These are phyloP conservation scores for Anableps anableps DNA, from an alignment of 2,797 vertebrate species.

Conservation along the genomic window DNA sequence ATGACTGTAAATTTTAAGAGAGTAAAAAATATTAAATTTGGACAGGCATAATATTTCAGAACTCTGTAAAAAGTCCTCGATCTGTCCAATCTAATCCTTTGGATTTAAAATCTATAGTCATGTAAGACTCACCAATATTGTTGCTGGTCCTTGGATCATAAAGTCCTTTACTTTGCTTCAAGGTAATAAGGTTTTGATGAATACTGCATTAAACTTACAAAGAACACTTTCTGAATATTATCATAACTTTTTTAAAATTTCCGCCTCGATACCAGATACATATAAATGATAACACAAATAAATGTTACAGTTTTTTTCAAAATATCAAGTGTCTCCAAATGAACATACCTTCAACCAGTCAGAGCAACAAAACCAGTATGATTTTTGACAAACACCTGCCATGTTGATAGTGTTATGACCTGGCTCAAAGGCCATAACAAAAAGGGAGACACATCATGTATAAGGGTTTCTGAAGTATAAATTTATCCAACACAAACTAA, in stretches of 20 bases:
- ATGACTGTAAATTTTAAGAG: not conserved
- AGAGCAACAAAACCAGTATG: not conserved
- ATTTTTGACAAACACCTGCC: not conserved
- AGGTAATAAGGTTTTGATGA: not conserved
- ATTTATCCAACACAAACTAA: no score
- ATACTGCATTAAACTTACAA: not conserved
- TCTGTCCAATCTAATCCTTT: not conserved
- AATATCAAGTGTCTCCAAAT: not conserved
- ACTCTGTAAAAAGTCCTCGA: not conserved
- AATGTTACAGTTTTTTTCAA: no score
- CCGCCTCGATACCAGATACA: no score
- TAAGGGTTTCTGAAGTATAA: no score
- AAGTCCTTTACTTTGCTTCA: not conserved
- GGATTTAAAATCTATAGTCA: not conserved
- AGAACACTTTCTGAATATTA: not conserved
- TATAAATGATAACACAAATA: no score
- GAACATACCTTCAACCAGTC: not conserved
- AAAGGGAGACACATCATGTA: not conserved
- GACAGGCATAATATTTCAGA: not conserved
- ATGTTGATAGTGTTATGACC: not conserved
- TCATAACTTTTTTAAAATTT: no score
- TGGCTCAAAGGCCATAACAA: no score
- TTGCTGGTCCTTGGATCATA: not conserved
- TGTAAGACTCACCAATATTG: not conserved
- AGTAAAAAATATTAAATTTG: not conserved